phyloP scores from a whole-genome alignment of 2,888 invertebrate species.

The Smittia aterrima region DNA sequence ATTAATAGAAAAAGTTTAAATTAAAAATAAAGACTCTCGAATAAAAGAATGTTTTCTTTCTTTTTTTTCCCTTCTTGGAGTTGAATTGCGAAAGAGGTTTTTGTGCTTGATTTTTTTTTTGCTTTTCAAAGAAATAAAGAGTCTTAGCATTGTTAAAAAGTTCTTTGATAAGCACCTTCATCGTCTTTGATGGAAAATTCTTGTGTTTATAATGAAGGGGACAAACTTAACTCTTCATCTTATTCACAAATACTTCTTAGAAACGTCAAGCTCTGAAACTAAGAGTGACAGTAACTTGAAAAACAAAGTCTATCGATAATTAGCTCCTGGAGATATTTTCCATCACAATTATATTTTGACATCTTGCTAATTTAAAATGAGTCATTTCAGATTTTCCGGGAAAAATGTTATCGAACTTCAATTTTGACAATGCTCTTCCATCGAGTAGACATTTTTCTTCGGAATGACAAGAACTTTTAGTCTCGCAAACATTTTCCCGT shows the following conservation, averaged over 20 bases:
- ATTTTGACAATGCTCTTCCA: not conserved
- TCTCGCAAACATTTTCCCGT: not conserved
- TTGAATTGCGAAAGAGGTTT: conserved; percentile 1
- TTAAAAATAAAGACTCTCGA: conserved; percentile 39
- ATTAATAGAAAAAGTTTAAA: conserved; percentile 41
- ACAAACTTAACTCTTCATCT: too few species aligned
- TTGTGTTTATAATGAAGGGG: not conserved
- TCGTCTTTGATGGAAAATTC: not conserved
- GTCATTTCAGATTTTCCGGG: too few species aligned
- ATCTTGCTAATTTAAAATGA: too few species aligned
- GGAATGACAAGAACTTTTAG: conserved; percentile 2
- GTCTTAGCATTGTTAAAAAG: conserved; percentile 3
- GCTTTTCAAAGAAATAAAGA: not conserved
- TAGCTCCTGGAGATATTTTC: too few species aligned
- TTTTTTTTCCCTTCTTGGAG: not conserved
- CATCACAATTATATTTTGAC: too few species aligned
- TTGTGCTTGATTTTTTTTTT: not conserved
- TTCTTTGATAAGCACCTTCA: not conserved
- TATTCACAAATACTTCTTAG: too few species aligned
- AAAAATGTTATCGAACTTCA: too few species aligned
- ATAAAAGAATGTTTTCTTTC: conserved; percentile 14
- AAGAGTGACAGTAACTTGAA: too few species aligned
- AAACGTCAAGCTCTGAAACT: too few species aligned
- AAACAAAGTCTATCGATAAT: too few species aligned
- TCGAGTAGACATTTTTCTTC: too few species aligned